These are phyloP conservation scores for Ceyx margarethae DNA, from an alignment of 2,113 vertebrate species.

Conservation along the genomic window DNA sequence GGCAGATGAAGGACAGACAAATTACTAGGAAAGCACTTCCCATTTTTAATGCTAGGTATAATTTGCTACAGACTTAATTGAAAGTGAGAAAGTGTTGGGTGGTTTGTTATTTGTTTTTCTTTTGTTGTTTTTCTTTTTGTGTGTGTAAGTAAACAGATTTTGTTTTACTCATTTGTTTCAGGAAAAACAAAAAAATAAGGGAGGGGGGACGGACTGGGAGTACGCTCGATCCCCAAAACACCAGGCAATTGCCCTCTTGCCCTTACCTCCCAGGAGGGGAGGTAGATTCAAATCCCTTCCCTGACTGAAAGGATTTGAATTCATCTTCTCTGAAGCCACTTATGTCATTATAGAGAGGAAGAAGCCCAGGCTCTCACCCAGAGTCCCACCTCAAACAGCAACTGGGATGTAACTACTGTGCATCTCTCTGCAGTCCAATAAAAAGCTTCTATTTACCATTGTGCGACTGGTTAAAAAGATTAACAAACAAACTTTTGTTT, in stretches of 20 bases:
- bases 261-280: neutral
- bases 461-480: neutral
- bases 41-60: neutral
- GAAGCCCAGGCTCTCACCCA: neutral
- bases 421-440: neutral
- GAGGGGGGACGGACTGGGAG: neutral
- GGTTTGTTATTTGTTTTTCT: neutral
- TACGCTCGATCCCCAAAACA: neutral
- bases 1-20: neutral
- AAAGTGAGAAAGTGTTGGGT: neutral
- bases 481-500: neutral
- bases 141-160: neutral
- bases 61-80: neutral
- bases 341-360: neutral
- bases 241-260: neutral
- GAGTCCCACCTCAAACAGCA: neutral
- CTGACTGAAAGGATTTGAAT: neutral
- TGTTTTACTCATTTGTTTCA: neutral
- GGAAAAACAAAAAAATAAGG: neutral
- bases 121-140: neutral
- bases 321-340: neutral
- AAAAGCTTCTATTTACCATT: fast-evolving
- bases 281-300: neutral
- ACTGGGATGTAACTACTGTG: fast-evolving
- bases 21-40: neutral